Evolutionary conservation across 2,113 vertebrate species (phyloP).

Genomic region (Maccullochella peelii): DNA sequence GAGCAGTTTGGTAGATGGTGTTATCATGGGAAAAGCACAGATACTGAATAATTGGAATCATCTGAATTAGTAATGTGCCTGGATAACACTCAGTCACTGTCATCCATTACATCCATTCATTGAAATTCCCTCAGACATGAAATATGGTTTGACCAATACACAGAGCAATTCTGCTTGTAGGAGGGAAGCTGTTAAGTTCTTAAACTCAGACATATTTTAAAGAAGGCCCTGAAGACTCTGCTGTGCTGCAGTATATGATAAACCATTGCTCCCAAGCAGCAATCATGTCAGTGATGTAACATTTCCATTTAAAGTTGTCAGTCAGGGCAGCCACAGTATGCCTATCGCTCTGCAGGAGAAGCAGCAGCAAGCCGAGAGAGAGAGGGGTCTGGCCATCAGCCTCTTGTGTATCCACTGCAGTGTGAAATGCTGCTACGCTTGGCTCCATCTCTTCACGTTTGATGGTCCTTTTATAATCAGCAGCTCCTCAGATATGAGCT

Average conservation of each 20-base stretch:
- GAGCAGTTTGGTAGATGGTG: slow-evolving; percentile 36
- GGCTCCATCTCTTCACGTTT: slow-evolving; percentile 28
- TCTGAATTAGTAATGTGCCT: slow-evolving; percentile 34
- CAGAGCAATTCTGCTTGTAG: background rate
- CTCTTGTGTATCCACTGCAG: slow-evolving; percentile 33
- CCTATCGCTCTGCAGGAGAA: slow-evolving; percentile 19
- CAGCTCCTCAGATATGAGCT: slow-evolving; percentile 31
- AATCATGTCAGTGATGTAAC: background rate
- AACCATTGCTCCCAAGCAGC: background rate
- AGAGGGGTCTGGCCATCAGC: slow-evolving; percentile 9
- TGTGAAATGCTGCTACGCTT: slow-evolving; percentile 36
- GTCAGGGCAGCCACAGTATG: background rate
- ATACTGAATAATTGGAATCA: slow-evolving; percentile 50
- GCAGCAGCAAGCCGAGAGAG: slow-evolving; percentile 2
- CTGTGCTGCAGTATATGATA: background rate
- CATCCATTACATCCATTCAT: slow-evolving; percentile 30
- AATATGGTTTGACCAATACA: slow-evolving; percentile 7
- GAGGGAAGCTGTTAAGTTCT: background rate
- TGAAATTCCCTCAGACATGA: slow-evolving; percentile 26
- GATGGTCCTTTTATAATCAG: slow-evolving; percentile 34
- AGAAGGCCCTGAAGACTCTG: background rate
- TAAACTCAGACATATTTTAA: background rate
- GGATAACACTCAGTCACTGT: slow-evolving; percentile 7
- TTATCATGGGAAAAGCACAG: slow-evolving; percentile 41
- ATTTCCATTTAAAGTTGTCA: background rate